Conservation (phyloP, 2,113 vertebrate genomes). For the Anser brachyrhynchus region DNA sequence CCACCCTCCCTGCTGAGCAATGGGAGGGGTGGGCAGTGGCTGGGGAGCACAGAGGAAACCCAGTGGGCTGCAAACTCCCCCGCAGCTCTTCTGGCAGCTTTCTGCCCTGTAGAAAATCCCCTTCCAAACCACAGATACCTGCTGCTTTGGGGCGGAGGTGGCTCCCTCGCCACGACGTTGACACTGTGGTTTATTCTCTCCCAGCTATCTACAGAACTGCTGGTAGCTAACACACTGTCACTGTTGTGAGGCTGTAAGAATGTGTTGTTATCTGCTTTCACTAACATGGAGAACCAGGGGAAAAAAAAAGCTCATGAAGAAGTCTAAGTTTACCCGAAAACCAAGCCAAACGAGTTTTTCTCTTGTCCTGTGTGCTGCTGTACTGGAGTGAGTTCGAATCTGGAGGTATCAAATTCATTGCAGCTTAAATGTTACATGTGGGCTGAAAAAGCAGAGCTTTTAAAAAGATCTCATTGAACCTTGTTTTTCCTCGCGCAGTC, state of each 20-base stretch:
- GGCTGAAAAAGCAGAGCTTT: constrained; percentile 23
- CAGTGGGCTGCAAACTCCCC: not conserved
- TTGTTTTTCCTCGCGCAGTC: not conserved
- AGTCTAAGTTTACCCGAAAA: constrained; percentile 16
- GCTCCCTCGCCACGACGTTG: not conserved
- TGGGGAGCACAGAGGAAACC: not conserved
- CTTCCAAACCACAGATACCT: not conserved
- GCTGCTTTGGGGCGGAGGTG: not conserved
- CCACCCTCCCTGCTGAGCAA: not conserved
- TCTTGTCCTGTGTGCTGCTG: not conserved
- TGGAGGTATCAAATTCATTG: not conserved
- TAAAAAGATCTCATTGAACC: constrained; percentile 37
- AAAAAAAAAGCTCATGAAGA: not conserved
- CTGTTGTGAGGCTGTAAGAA: not conserved
- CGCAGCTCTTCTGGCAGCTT: accelerated
- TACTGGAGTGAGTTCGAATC: not conserved
- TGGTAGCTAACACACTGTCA: not conserved
- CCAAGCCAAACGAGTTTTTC: constrained; percentile 33
- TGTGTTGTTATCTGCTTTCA: not conserved
- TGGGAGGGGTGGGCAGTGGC: not conserved
- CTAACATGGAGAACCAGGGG: not conserved
- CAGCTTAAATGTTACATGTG: not conserved
- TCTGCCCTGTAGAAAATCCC: not conserved
- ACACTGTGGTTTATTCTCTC: not conserved
- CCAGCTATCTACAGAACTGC: not conserved